Conservation (phyloP, 2,113 vertebrate species). For the Taurulus bubalis region DNA sequence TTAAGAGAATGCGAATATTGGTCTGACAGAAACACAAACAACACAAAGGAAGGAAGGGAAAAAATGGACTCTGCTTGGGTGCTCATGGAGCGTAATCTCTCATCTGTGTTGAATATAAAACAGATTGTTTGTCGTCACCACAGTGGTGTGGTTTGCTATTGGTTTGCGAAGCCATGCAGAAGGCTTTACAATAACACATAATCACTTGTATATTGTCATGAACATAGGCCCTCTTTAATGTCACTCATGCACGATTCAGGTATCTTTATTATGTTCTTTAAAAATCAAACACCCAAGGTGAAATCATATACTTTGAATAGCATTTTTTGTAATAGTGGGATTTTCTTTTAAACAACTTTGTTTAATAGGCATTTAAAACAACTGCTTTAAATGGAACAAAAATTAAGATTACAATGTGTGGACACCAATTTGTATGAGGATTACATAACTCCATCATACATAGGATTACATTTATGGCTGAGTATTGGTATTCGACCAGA, state of each 20-base stretch:
- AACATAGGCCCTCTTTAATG: not conserved
- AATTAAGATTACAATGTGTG: not conserved
- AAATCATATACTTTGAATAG: not conserved
- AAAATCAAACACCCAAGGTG: not conserved
- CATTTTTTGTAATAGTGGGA: no score
- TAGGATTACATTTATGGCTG: not conserved
- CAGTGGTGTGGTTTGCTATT: not conserved
- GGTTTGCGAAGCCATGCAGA: not conserved
- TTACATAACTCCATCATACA: not conserved
- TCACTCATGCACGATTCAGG: not conserved
- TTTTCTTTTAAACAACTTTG: no score
- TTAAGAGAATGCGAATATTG: not conserved
- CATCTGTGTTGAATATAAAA: constrained; percentile 17
- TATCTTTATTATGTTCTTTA: not conserved
- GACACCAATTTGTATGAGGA: not conserved
- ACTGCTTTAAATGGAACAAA: not conserved
- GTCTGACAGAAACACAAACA: constrained; percentile 3
- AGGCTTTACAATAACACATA: not conserved
- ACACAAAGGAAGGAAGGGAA: not conserved
- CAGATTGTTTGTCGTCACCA: not conserved
- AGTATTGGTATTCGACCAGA: not conserved
- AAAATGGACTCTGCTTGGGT: not conserved
- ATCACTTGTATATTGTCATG: not conserved
- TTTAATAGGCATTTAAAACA: no score
- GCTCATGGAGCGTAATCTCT: not conserved